A percentile compares a stretch with the other conserved stretches of the same genome.
These are phyloP conservation scores for Steatocranus sp. DNA, from an alignment of 2,797 vertebrate genomes.

Conservation along the genomic window DNA sequence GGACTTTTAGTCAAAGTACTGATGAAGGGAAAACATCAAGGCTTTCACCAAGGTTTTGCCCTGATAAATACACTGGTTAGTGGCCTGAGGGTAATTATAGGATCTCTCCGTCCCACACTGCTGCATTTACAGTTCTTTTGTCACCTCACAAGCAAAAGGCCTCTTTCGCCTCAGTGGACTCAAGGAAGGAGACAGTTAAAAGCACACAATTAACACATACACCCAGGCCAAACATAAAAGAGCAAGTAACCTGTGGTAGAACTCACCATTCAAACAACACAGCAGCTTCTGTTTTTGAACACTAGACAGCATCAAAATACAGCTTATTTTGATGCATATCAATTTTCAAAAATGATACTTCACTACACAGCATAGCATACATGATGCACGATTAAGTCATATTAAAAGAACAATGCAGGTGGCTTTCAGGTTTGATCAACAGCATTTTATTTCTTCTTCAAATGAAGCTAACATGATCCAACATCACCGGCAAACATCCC, in stretches of 20 bases:
- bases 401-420: neutral
- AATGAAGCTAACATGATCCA: neutral
- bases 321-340: neutral
- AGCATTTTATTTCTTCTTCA: conserved; percentile 12
- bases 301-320: neutral
- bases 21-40: conserved; percentile 62
- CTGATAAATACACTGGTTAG: conserved; percentile 41
- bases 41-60: conserved; percentile 29
- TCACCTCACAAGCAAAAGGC: neutral
- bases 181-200: neutral
- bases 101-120: neutral
- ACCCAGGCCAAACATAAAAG: neutral
- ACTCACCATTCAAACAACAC: neutral
- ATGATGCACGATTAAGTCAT: neutral
- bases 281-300: neutral
- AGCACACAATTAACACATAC: conserved; percentile 1
- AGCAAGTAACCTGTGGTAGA: neutral
- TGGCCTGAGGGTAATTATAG: conserved; percentile 37
- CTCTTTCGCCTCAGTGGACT: neutral
- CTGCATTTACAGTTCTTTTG: conserved; percentile 15
- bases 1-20: conserved; percentile 56
- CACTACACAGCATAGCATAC: neutral
- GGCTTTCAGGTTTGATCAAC: neutral
- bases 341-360: neutral
- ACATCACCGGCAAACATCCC: conserved; percentile 21